A percentile compares a stretch with the other conserved stretches of the same genome.
Evolutionary conservation across 2,113 vertebrate species (phyloP).

Genomic region (Psilopogon haemacephalus): DNA sequence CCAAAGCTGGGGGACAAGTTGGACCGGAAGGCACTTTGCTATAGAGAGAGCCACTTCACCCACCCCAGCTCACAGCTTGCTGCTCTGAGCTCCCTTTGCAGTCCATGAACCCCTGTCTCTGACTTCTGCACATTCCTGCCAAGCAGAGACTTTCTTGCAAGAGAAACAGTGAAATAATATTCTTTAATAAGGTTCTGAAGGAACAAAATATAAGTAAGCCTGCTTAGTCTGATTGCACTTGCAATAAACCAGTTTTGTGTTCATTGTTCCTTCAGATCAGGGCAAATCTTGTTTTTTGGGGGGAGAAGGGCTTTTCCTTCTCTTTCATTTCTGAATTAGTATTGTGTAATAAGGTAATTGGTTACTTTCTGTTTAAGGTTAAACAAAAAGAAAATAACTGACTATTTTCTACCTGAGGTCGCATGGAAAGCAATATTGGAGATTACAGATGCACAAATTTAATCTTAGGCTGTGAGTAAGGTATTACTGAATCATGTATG

Average conservation of each 20-base stretch:
- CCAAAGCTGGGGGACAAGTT: rapidly evolving
- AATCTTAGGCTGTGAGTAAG: not conserved
- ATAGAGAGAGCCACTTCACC: not conserved
- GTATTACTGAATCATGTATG: not conserved
- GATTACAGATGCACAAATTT: slow-evolving; percentile 20
- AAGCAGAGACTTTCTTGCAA: not conserved
- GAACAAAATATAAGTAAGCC: not conserved
- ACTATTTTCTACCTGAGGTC: not conserved
- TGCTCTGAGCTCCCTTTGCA: not conserved
- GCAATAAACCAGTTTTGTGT: not conserved
- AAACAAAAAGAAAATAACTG: not conserved
- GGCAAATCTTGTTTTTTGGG: not conserved
- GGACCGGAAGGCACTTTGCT: not conserved
- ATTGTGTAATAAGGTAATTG: not conserved
- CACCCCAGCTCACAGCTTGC: not conserved
- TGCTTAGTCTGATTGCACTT: not conserved
- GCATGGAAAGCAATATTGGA: not conserved
- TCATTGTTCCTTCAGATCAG: not conserved
- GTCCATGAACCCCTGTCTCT: no score
- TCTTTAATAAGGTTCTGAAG: not conserved
- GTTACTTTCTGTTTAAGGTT: not conserved
- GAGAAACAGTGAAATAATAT: not conserved
- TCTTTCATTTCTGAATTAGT: not conserved
- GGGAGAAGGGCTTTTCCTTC: not conserved
- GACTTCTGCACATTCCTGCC: not conserved